Base-by-base conservation (phyloP, 2,888 invertebrate genomes). In the Ormyrus labotus region DNA sequence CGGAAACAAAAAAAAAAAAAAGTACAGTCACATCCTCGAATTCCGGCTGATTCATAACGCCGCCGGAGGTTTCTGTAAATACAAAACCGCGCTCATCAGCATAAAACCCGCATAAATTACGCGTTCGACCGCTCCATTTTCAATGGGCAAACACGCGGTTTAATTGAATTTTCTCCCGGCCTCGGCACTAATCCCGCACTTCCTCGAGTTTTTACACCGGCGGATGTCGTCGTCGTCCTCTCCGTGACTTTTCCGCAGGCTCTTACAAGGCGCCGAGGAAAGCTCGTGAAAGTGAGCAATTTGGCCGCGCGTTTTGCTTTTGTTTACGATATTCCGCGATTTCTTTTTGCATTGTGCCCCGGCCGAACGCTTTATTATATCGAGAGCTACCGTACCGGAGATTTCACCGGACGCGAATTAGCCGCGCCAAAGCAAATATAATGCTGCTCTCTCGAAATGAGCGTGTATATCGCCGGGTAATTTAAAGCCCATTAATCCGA, bases 401-500 rank as follows among this genome's bases (percentile, higher is more conserved):
- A 70, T 64, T 79, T 65, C 50, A 64, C 51, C 47, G 55, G 51
- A 64, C 34, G n/a, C 11, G 61, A 45, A 48, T 74, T 74, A 34
- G 34, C 34, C 34, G 34, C 34, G 51, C 67, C 50, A 68, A 68
- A 67, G 76, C 72, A 76, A 80, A 80, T 63, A 71, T 34, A 34
- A 45, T 57, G 47, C 45, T 5, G 2, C 53, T n/a, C n/a, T 9
- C 51, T 58, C 47, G 53, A 58, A 51, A 34, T 34, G 34, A 34
- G 34, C 34, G 19, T 67, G 72, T 70, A 67, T 58, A 78, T 72
- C 60, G 51, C 60, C 64, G 60, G 34, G 48, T 78, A 80, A 75
- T 80, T 80, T 80, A 80, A 75, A 80, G 80, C 5, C 75, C 75
- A 75, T 75, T 58, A 64, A 63, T 77, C 70, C 34, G 8, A 2